phyloP scores from a whole-genome alignment of 2,888 invertebrate species.

The Petrolisthes cinctipes region DNA sequence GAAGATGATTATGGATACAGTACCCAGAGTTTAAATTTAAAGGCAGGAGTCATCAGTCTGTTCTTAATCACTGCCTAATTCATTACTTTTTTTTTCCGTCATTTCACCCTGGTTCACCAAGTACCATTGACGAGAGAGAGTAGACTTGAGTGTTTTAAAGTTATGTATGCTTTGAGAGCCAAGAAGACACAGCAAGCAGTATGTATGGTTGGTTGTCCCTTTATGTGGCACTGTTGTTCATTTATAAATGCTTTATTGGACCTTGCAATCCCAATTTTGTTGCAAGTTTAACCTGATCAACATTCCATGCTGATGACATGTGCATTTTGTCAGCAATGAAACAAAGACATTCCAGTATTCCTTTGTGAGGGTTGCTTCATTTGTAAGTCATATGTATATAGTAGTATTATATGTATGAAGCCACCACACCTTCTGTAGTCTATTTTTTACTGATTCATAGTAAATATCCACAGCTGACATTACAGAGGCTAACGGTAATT shows the following conservation, averaged over 20 bases:
- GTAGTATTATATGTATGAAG: slow-evolving; percentile 23
- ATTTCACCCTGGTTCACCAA: no score
- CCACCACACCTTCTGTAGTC: not conserved
- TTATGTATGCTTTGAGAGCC: not conserved
- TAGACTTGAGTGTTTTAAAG: no score
- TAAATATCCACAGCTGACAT: not conserved
- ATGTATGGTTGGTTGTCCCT: not conserved
- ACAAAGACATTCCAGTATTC: slow-evolving; percentile 25
- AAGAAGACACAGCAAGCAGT: not conserved
- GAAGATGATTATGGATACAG: no score
- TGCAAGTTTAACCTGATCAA: not conserved
- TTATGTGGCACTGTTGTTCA: not conserved
- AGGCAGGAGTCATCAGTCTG: no score
- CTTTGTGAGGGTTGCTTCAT: slow-evolving; percentile 14
- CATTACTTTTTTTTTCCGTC: no score
- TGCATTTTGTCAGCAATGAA: not conserved
- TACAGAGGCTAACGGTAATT: no score
- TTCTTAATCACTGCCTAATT: no score
- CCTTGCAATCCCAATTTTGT: not conserved
- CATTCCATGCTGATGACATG: not conserved
- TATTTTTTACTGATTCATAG: slow-evolving; percentile 13
- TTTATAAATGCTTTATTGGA: not conserved
- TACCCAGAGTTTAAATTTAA: no score
- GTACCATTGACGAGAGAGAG: no score
- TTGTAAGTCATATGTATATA: not conserved